Evolutionary conservation across 2,113 vertebrate species (phyloP).

Genomic region (Suncus etruscus): DNA sequence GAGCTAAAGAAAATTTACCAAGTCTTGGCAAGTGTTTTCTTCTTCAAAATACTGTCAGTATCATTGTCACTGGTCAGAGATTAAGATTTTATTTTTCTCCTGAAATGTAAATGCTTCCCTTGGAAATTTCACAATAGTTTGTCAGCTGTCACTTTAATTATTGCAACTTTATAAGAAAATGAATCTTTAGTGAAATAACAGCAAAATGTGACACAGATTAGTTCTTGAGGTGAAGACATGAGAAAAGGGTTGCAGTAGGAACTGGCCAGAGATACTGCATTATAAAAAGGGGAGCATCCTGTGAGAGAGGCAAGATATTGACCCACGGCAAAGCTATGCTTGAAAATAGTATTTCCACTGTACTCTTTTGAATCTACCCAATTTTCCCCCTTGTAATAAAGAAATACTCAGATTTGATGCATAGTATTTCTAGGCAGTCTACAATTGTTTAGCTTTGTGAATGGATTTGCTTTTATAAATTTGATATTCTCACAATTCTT

Average conservation of each 20-base stretch:
- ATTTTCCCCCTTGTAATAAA: not conserved
- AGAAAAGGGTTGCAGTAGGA: not conserved
- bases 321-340: not conserved
- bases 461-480: not conserved
- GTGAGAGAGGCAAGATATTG: not conserved
- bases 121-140: not conserved
- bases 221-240: not conserved
- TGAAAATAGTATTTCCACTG: not conserved
- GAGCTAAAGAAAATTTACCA: not conserved
- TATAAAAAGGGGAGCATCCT: no score
- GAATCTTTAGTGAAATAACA: slow-evolving; percentile 4
- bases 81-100: slow-evolving; percentile 34
- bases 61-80: slow-evolving; percentile 18
- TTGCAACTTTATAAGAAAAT: not conserved
- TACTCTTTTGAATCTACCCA: not conserved
- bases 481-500: slow-evolving; percentile 11
- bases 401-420: slow-evolving; percentile 6
- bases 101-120: slow-evolving; percentile 29
- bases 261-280: no score
- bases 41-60: not conserved
- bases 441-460: not conserved
- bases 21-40: not conserved
- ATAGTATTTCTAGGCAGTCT: slow-evolving; percentile 3
- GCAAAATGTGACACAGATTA: not conserved
- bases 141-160: not conserved